Base-by-base conservation (phyloP, 2,888 invertebrate genomes). In the Spialia ferax region DNA sequence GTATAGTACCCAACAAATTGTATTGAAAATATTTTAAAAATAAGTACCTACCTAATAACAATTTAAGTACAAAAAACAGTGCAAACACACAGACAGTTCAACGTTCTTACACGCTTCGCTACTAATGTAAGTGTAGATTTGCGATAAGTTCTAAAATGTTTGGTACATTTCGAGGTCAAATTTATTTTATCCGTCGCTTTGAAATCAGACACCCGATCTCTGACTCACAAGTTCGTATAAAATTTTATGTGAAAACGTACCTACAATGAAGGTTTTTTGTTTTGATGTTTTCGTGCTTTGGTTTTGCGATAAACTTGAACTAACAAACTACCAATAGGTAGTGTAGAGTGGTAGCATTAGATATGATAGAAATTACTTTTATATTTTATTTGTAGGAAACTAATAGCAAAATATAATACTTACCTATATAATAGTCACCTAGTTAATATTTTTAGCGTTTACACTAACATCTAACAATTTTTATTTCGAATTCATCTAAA, bases 161-260 rank as follows among this genome's bases (percentile, higher is more conserved):
- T 42, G 42, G 42, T 42, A 42, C 59, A 48, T 48, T 60, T 60
- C 26, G 48, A 60, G 60, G 60, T 60, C 15, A 60, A n/a, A 29
- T 60, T 13, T 60, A 26, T 60, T 45, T 29, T 60, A 26, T 48
- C 13, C 48, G 45, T n/a, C 15, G 26, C 48, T 48, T 42, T 48
- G 48, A 35, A 57, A 65, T 59, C 57, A 22, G 59, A 65, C 61
- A 61, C 61, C 50, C 20, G 20, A 61, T 61, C 61, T 61, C 50
- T 29, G 50, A n/a, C 29, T 26, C 20, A 57, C 26, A 20, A 2
- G 45, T 29, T 45, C 18, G 60, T 48, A 20, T 29, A n/a, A 48
- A 11, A 23, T 60, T 48, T 15, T 18, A 45, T 18, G 15, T 45
- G 18, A 45, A 45, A 45, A 45, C 42, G 42, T 18, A n/a, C 1